Base-by-base conservation (phyloP, 2,113 vertebrate species). In the Abramis brama region DNA sequence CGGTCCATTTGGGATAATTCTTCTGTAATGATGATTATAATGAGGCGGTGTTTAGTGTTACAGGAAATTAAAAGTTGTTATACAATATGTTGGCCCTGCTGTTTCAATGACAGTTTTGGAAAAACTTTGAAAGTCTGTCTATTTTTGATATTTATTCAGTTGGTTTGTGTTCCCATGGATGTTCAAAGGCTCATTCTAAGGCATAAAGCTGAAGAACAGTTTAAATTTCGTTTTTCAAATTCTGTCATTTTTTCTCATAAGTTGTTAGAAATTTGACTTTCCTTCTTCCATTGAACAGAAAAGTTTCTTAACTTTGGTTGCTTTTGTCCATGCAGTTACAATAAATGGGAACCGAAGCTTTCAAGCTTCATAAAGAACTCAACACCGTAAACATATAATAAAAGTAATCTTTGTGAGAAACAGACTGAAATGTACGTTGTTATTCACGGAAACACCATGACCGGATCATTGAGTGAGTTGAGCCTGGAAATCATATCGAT, bases 161-260 rank as follows among this genome's bases (percentile, higher is more conserved):
- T 60, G 30, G 10, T 36, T 39, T 60, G 25, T 19, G 25, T 21
- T 76, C 15, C 15, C 27, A 1, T 30, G 45, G 15, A 39, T 43
- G 9, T 43, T 19, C 3, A 79, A 79, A 21, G 17, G 27, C n/a
- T 57, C 11, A 13, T 60, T 39, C 59, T 36, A 36, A 33, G 19
- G 17, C 17, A 8, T 21, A 21, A 25, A 25, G 19, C 2, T n/a
- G 21, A n/a, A n/a, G 21, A 75, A 21, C 71, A 25, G n/a, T 25
- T n/a, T 43, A 47, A 25, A 15, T 23, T 27, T 27, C 27, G 8
- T 25, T 47, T 47, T 47, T 12, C 3, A 12, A 21, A 15, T 36
- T 52, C 19, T 13, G 45, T 71, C 47, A 57, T 19, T 90, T 89
- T 88, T 90, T 89, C 1, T 89, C 1, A 17, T 17, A 68, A 7